Percentiles rank a stretch among this genome's conserved stretches.
These are phyloP conservation scores for Odontesthes bonariensis DNA, from an alignment of 2,113 vertebrate genomes.

Conservation along the genomic window DNA sequence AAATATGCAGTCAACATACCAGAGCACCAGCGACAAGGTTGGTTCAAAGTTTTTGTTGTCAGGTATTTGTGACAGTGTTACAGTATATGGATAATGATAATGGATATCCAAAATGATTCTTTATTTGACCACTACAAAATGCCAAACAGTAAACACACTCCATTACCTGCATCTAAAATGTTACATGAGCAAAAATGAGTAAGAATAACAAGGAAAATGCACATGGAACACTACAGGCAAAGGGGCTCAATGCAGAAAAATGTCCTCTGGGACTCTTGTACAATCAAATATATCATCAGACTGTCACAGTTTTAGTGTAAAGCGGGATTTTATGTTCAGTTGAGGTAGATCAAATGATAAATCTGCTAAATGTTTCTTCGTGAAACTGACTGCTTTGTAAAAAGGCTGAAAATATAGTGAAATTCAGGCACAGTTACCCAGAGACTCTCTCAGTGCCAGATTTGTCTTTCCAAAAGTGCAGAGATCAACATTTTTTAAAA, in stretches of 20 bases:
- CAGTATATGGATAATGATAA: background rate
- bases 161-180: background rate
- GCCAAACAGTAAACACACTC: background rate
- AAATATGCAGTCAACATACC: background rate
- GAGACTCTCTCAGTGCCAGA: no score
- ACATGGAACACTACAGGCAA: no score
- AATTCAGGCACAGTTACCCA: no score
- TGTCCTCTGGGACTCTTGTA: background rate
- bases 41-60: background rate
- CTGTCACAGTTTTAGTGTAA: background rate
- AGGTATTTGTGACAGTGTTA: background rate
- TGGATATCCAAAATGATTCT: background rate
- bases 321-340: background rate
- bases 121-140: no score
- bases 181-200: background rate
- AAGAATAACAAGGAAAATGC: no score
- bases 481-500: no score
- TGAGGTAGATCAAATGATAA: background rate
- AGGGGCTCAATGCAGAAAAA: no score
- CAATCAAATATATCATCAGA: background rate
- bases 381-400: no score
- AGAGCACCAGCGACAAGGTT: slow-evolving; percentile 8
- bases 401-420: no score
- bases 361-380: no score
- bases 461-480: no score